Base-by-base conservation (phyloP, 2,797 vertebrate species). In the Alca torda region DNA sequence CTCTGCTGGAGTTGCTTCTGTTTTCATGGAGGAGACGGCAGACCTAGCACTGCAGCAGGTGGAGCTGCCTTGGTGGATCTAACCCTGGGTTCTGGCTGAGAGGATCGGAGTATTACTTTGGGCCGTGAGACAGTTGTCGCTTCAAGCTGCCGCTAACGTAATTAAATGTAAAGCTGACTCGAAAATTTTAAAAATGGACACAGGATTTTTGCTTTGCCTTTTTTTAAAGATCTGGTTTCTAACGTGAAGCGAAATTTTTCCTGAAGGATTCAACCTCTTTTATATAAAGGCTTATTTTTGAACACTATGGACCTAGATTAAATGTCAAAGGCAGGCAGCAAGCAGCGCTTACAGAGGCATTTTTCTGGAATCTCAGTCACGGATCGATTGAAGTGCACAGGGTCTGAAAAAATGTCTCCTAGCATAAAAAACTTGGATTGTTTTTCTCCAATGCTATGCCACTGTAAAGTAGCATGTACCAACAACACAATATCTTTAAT, bases 401-500 rank as follows among this genome's bases (percentile, higher is more conserved):
- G 97, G 90, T 94, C 98, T 93, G 98, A 98, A 97, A 98, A 98
- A 98, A 98, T 98, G 98, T 98, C 98, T 97, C 98, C 98, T 96
- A 97, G 98, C 95, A 95, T 98, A 92, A 98, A 98, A 98, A 98
- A 98, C 98, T 98, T 98, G 97, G 98, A 98, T 93, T 99, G 98
- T 86, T 99, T 99, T 98, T 99, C 98, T 67, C 98, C 97, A 79
- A 97, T 99, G 97, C 97, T 99, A 89, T 99, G 98, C 98, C 99
- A 99, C 98, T 99, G 98, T 98, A 99, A 99, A 98, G 98, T 99
- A 98, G 99, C 98, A 39, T 99, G 99, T 97, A 98, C 98, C 97
- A 99, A 98, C 98, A 99, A 98, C 97, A 98, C 98, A 93, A 93
- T 99, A 96, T 99, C 99, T 45, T 98, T 99, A 97, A 98, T 99